Conservation (phyloP, 1,140 invertebrate species). For the Venturia canescens region DNA sequence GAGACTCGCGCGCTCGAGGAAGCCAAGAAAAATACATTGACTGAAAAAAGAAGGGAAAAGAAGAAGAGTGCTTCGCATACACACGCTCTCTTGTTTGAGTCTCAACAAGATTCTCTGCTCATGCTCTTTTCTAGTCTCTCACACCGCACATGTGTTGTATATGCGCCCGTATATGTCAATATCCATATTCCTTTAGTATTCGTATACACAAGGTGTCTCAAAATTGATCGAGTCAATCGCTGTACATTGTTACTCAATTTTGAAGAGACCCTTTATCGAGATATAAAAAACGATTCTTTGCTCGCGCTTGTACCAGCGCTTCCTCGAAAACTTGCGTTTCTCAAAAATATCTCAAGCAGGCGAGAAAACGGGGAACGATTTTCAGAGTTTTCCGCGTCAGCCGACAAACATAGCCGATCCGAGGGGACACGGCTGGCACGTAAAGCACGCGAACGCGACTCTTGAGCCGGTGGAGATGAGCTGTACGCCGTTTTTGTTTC, state of each 20-base stretch:
- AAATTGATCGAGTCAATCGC: no score
- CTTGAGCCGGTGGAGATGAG: no score
- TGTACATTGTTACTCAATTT: no score
- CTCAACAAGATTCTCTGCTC: conserved; percentile 23
- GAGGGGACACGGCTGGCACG: no score
- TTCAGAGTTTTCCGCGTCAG: no score
- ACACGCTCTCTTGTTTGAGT: neutral
- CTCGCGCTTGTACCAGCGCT: neutral
- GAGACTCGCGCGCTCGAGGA: neutral
- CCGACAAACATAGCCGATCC: no score
- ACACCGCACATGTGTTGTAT: no score
- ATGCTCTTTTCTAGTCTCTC: neutral
- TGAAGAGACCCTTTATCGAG: neutral
- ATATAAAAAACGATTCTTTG: conserved; percentile 7
- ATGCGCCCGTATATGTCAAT: no score
- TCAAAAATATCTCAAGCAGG: conserved; percentile 23
- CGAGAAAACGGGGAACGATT: neutral
- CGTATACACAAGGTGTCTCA: no score
- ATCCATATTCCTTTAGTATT: no score
- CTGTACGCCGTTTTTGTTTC: neutral
- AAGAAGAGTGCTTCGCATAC: conserved; percentile 17
- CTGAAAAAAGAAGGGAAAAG: conserved; percentile 9
- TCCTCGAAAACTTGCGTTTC: conserved; percentile 34
- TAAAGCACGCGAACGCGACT: no score
- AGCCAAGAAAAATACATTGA: conserved; percentile 36